These are phyloP conservation scores for Hafferia zeledoni DNA, from an alignment of 2,797 vertebrate species.

Conservation along the genomic window DNA sequence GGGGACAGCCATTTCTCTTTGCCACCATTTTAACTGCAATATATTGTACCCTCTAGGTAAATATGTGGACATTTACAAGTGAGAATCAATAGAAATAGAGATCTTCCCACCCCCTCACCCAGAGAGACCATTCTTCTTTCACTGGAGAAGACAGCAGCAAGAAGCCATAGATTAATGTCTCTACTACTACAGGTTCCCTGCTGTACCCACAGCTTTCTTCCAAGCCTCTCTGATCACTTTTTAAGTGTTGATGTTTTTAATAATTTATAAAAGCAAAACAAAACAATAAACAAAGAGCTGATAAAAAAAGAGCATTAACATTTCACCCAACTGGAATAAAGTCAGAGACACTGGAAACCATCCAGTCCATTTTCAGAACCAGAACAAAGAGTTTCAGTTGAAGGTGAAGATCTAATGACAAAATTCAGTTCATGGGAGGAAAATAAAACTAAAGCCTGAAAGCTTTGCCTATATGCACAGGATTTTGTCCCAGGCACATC, in stretches of 20 bases:
- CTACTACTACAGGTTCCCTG: not conserved
- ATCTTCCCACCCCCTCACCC: conserved; percentile 26
- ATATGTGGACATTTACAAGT: conserved; percentile 46
- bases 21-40: conserved; percentile 37
- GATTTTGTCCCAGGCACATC: not conserved
- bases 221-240: not conserved
- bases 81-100: conserved; percentile 26
- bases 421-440: not conserved
- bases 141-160: not conserved
- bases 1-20: conserved; percentile 43
- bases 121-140: conserved; percentile 16
- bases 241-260: not conserved
- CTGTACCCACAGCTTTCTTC: not conserved
- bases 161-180: not conserved
- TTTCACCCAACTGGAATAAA: not conserved
- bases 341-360: not conserved
- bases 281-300: not conserved
- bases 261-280: not conserved
- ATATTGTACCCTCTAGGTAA: conserved; percentile 35
- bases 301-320: not conserved
- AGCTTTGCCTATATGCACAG: not conserved
- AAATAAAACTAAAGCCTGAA: not conserved
- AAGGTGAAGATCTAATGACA: not conserved
- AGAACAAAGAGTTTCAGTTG: not conserved
- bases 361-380: not conserved